phyloP scores from a whole-genome alignment of 2,797 vertebrate species.

The Scleropages formosus region DNA sequence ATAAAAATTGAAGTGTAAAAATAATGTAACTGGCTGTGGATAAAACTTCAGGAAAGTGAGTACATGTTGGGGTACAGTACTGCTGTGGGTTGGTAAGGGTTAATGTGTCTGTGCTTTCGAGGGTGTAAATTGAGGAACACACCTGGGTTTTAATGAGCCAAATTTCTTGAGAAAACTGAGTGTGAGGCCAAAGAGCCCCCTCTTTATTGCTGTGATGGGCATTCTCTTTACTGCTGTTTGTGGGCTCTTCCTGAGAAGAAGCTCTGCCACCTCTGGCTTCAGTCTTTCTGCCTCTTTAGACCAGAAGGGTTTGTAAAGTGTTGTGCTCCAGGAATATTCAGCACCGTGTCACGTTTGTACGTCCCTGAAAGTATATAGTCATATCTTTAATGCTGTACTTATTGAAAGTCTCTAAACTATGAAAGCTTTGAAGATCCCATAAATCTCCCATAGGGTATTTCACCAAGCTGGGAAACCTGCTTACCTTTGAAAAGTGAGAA shows the following conservation, averaged over 20 bases:
- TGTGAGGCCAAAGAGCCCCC: not conserved
- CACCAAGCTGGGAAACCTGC: not conserved
- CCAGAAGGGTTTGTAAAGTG: not conserved
- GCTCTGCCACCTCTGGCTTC: not conserved
- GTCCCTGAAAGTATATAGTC: not conserved
- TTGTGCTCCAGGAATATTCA: too few relatives aligned
- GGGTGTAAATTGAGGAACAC: not conserved
- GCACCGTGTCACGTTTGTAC: not conserved
- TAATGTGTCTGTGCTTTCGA: too few relatives aligned
- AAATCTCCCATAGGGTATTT: not conserved
- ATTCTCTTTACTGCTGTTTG: not conserved
- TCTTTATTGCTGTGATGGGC: not conserved
- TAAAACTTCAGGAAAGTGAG: too few relatives aligned
- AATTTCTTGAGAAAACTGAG: not conserved
- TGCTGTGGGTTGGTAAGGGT: not conserved
- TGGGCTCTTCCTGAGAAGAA: not conserved
- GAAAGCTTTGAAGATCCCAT: not conserved
- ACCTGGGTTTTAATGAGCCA: not conserved
- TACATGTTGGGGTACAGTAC: not conserved
- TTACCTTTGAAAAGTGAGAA: not conserved
- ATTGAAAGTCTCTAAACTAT: not conserved
- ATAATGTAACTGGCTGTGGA: too few relatives aligned
- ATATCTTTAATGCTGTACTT: not conserved
- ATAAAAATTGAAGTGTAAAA: too few relatives aligned
- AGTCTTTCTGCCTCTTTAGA: not conserved